A percentile compares a stretch with the other conserved stretches of the same genome.
Conservation (phyloP, 2,113 vertebrate species). For the Sprattus sprattus region DNA sequence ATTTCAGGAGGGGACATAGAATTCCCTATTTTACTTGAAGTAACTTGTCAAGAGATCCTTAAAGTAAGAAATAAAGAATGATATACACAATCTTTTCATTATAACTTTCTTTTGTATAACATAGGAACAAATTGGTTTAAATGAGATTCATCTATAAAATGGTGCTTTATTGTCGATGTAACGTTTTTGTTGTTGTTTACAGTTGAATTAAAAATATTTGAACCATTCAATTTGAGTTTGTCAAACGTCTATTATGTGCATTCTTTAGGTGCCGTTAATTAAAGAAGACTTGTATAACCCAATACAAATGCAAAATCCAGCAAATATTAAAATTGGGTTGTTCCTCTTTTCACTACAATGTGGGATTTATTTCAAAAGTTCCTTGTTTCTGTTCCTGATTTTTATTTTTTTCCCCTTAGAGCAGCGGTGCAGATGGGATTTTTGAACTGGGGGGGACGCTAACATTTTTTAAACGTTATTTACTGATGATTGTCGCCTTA, state of each 20-base stretch:
- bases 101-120: not conserved
- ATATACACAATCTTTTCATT: not conserved
- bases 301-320: no score
- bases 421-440: no score
- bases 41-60: not conserved
- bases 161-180: not conserved
- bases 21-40: conserved; percentile 10
- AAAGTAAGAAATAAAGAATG: not conserved
- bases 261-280: not conserved
- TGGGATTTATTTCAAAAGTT: not conserved
- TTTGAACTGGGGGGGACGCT: no score
- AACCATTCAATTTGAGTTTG: not conserved
- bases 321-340: no score
- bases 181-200: not conserved
- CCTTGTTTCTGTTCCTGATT: not conserved
- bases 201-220: not conserved
- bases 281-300: no score
- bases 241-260: not conserved
- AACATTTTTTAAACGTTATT: no score
- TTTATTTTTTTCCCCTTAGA: no score
- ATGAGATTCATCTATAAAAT: not conserved
- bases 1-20: not conserved
- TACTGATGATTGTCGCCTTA: no score
- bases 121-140: not conserved
- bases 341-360: not conserved